phyloP scores from a whole-genome alignment of 2,113 vertebrate species.

The Merops nubicus region DNA sequence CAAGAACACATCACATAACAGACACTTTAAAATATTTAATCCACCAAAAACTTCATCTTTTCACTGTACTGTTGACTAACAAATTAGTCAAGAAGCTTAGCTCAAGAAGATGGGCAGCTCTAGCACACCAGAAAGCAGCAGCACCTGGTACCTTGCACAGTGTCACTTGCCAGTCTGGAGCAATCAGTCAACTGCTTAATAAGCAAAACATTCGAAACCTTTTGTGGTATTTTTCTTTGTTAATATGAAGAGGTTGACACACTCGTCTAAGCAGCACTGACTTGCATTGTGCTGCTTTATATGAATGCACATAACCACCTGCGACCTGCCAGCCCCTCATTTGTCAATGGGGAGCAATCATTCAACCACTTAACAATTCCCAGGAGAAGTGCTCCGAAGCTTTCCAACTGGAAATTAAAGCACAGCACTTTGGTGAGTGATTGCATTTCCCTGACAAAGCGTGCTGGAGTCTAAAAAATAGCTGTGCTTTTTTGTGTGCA shows the following conservation, averaged over 20 bases:
- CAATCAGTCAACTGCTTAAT: conserved; percentile 73
- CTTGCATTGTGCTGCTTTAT: conserved; percentile 8
- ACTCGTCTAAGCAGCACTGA: neutral
- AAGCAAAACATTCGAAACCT: conserved; percentile 64
- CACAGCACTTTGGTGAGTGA: conserved; percentile 12
- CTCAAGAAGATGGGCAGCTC: neutral
- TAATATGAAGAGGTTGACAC: conserved; percentile 48
- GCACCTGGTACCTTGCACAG: conserved; percentile 20
- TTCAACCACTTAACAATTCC: conserved; percentile 49
- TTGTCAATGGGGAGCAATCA: conserved; percentile 67
- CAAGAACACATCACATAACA: neutral
- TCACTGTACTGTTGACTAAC: neutral
- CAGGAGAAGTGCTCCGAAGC: neutral
- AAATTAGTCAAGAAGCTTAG: neutral
- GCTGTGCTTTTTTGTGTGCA: neutral
- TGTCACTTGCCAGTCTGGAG: conserved; percentile 60
- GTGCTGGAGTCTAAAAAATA: conserved; percentile 11
- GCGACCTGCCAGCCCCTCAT: conserved; percentile 50
- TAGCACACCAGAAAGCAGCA: neutral
- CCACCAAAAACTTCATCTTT: neutral
- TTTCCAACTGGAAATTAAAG: conserved; percentile 36
- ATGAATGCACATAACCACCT: conserved; percentile 57
- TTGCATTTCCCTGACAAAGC: conserved; percentile 37
- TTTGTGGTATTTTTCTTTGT: conserved; percentile 68
- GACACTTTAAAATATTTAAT: neutral